A percentile compares a stretch with the other conserved stretches of the same genome.
Conservation (phyloP, 1,140 invertebrate species). For the Lepidostoma basale region DNA sequence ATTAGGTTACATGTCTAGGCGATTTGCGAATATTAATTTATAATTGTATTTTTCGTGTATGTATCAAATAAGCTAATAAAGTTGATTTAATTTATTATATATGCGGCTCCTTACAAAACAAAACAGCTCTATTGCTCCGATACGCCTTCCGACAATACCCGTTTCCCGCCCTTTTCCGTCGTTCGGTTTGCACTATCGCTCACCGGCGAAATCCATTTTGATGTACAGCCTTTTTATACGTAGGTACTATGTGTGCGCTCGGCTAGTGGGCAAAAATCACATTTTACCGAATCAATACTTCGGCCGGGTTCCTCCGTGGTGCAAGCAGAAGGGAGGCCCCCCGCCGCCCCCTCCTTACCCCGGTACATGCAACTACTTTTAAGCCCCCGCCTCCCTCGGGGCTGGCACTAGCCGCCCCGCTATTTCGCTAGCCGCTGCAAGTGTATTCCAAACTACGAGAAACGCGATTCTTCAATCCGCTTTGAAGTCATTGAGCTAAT, state of each 20-base stretch:
- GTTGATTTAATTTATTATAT: too few species aligned
- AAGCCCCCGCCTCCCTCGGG: background rate
- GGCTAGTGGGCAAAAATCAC: constrained; percentile 46
- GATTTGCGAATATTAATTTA: too few species aligned
- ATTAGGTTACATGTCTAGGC: too few species aligned
- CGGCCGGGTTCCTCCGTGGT: constrained; percentile 40
- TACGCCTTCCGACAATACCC: too few species aligned
- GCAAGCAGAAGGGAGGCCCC: background rate
- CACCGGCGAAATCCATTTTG: constrained; percentile 23
- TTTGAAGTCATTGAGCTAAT: too few species aligned
- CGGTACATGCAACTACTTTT: constrained; percentile 28
- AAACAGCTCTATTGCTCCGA: too few species aligned
- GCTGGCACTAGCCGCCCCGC: constrained; percentile 13
- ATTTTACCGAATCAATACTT: constrained; percentile 47
- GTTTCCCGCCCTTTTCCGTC: too few species aligned
- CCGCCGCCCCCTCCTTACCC: constrained; percentile 5
- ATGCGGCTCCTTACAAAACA: too few species aligned
- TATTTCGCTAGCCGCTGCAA: constrained; percentile 9
- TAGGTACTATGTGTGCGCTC: constrained; percentile 16
- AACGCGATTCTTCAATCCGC: too few species aligned
- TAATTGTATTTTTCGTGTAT: too few species aligned
- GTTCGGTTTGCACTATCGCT: background rate
- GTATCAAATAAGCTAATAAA: too few species aligned
- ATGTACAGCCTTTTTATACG: constrained; percentile 32
- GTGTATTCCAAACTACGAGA: too few species aligned